Percentiles rank a stretch among this genome's conserved stretches.
Conservation (phyloP, 2,113 vertebrate species). For the Propithecus coquereli region DNA sequence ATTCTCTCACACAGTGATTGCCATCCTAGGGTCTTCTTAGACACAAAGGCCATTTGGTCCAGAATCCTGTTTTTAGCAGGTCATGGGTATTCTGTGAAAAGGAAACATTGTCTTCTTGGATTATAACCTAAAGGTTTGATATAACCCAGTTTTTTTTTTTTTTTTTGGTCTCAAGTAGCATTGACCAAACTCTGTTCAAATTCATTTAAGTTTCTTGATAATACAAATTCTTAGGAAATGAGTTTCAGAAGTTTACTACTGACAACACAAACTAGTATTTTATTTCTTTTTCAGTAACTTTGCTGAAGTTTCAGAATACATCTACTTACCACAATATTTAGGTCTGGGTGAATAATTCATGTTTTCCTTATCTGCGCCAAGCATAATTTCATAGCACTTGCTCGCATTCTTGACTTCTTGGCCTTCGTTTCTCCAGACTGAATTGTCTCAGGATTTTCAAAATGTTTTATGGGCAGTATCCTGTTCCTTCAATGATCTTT, state of each 20-base stretch:
- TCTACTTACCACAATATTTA: neutral
- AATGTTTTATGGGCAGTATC: neutral
- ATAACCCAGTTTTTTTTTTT: neutral
- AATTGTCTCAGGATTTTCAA: neutral
- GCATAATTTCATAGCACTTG: neutral
- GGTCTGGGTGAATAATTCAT: neutral
- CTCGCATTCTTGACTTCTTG: too few relatives aligned
- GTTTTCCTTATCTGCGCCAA: neutral
- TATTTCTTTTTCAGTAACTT: neutral
- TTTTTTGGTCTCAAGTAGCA: neutral
- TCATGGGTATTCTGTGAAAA: too few relatives aligned
- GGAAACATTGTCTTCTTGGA: neutral
- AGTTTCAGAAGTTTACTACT: neutral
- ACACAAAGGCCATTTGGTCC: neutral
- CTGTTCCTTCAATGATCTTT: neutral
- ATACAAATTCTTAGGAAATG: neutral
- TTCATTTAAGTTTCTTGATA: neutral
- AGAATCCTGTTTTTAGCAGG: neutral
- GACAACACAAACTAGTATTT: neutral
- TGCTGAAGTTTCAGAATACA: neutral
- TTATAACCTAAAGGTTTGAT: neutral
- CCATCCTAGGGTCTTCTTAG: neutral
- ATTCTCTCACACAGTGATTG: neutral
- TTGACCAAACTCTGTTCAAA: neutral
- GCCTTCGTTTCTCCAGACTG: neutral